Evolutionary conservation across 2,797 vertebrate species (phyloP), one percentile per base, ranked within the genome.

Genomic region (Sitta carolinensis): DNA sequence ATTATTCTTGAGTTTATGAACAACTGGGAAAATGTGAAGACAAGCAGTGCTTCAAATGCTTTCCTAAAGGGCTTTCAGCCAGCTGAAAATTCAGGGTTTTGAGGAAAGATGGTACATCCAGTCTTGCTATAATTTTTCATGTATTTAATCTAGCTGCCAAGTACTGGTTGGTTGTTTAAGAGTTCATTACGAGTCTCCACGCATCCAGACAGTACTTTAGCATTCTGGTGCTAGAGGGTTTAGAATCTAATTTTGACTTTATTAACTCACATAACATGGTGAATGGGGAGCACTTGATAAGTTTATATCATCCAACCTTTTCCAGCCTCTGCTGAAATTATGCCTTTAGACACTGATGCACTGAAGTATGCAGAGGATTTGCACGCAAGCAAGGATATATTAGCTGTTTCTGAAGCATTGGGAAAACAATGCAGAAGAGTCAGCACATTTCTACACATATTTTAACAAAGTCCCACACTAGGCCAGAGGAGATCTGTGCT

Each of bases 181-280:
- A 69, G 85, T 84, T 93, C 82, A 91, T 94, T 66, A 84, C 1
- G 1, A 76, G 47, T 89, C 94, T 93, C 88, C 75, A 84, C 11
- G 16, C 75, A 83, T 72, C 55, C 74, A 85, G 54, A 62, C 72
- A 79, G 67, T 78, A 66, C 50, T 88, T 76, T 1, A 89, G 42
- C 81, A 79, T 91, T 90, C 68, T 72, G 74, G 77, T 82, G 66
- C 78, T 93, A 42, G 61, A 88, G 70, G 63, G 57, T 54, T 94
- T 87, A 45, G 68, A 95, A 96, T 77, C 84, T 82, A 89, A 93
- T 90, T 91, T 78, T 89, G 69, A 88, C 79, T 96, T 90, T 45
- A 94, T 95, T 93, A 93, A 77, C 57, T 93, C 55, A 68, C 34
- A 74, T 69, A 80, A 90, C 32, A 59, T 86, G 68, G 80, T 94